phyloP scores from a whole-genome alignment of 35 echinoderm and acorn worm genomes.

The Stichopus chloronotus region DNA sequence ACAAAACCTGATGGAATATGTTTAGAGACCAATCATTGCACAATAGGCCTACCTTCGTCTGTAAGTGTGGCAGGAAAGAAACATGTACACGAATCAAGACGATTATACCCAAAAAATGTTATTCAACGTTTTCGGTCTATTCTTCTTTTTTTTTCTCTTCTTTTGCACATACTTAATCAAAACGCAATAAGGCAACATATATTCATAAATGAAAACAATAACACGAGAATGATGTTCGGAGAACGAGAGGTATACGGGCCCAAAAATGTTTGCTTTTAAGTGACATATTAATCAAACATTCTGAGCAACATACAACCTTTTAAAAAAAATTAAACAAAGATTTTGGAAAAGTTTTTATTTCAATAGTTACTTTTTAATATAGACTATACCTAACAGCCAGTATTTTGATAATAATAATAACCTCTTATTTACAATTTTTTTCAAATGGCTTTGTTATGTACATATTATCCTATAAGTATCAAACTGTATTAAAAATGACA shows the following conservation, averaged over 20 bases:
- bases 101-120: neutral
- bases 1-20: no score
- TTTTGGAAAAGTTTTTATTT: slow-evolving; percentile 8
- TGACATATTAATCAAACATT: neutral
- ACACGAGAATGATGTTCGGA: slow-evolving; percentile 22
- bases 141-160: neutral
- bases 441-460: slow-evolving; percentile 35
- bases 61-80: neutral
- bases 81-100: neutral
- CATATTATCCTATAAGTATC: slow-evolving; percentile 25
- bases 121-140: slow-evolving; percentile 23
- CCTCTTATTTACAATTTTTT: slow-evolving; percentile 40
- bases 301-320: neutral
- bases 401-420: slow-evolving; percentile 11
- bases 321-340: neutral
- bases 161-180: slow-evolving; percentile 50
- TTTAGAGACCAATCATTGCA: no score
- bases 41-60: no score
- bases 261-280: neutral
- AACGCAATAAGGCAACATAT: slow-evolving; percentile 50
- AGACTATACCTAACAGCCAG: slow-evolving; percentile 48
- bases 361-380: slow-evolving; percentile 38
- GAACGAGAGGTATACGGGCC: neutral
- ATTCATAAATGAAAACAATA: slow-evolving; percentile 12
- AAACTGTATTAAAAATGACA: slow-evolving; percentile 33